Base-by-base conservation (phyloP, 35 echinoderm and acorn worm genomes). In the Apostichopus japonicus region DNA sequence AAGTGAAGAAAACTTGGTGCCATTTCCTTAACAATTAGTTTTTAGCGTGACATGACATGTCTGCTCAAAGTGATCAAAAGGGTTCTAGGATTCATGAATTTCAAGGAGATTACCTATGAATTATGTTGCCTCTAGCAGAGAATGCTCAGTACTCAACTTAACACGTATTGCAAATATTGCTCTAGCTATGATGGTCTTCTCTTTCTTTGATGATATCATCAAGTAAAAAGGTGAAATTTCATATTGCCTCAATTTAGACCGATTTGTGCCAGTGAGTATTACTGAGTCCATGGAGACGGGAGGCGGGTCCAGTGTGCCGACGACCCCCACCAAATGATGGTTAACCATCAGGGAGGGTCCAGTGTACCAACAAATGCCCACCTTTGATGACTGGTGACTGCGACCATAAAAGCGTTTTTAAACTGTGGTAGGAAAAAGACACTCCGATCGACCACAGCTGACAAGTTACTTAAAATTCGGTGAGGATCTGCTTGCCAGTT, bases 251-350 rank as follows among this genome's bases (percentile, higher is more conserved):
- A 5, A 61, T 5, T 5, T 63, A 89, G 86, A 89, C 67, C 86
- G 86, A 72, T 89, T 89, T 89, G 86, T 89, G 62, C 86, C 86
- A 67, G 86, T 89, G 21, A 89, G 86, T 73, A 89, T 89, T 53
- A 89, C 86, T 4, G 86, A 89, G 62, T 89, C 86, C 62, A 89
- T 89, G 86, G 86, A 89, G 33, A 72, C 61, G 2, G 86, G 63
- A 73, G 62, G 86, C 2, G 63, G 22, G 27, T n/a, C 56, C 86
- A 89, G 86, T 54, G 67, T 89, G 6, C 86, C 86, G 15, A 67
- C 59, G n/a, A 89, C 86, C 6, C 86, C 86, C 51, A 89, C 86
- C 5, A 89, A 89, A 72, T 89, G 86, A 89, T 72, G 63, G 86
- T 10, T 23, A 24, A 19, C 1, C 15, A 7, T 7, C 2, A 61